Evolutionary conservation across 2,113 vertebrate species (phyloP).

Genomic region (Caloenas nicobarica): DNA sequence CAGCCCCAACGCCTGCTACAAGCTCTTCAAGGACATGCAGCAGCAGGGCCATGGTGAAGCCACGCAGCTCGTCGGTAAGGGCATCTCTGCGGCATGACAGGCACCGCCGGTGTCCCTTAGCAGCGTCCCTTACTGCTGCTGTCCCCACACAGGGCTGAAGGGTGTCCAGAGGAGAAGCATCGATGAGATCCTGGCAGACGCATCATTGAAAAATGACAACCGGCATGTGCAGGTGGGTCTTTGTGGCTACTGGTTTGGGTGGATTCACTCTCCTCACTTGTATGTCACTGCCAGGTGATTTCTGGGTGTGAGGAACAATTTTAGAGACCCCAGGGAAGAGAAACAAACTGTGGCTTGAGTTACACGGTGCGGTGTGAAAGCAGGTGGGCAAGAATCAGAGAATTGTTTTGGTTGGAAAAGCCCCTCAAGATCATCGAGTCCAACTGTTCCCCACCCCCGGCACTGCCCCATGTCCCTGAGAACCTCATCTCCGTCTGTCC

Average conservation of each 20-base stretch:
- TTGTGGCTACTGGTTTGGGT: neutral
- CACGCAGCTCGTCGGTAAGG: constrained; percentile 79
- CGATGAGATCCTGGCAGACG: constrained; percentile 46
- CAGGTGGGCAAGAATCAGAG: neutral
- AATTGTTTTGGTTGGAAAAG: too few relatives aligned
- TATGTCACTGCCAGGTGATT: accelerated
- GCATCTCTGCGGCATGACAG: accelerated
- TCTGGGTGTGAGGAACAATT: neutral
- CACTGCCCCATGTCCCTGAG: too few relatives aligned
- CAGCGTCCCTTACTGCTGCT: accelerated
- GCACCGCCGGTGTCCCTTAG: neutral
- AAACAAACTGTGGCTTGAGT: neutral
- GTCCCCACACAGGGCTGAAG: constrained; percentile 14
- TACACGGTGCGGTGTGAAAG: neutral
- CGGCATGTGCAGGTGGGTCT: constrained; percentile 70
- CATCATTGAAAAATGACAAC: constrained; percentile 56
- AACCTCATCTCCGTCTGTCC: too few relatives aligned
- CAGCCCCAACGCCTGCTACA: constrained; percentile 84
- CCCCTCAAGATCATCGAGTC: too few relatives aligned
- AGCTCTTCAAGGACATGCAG: constrained; percentile 82
- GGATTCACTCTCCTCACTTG: neutral
- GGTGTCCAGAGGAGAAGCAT: constrained; percentile 33
- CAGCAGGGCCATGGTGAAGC: constrained; percentile 79
- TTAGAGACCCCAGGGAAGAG: neutral
- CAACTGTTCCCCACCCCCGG: too few relatives aligned